Base-by-base conservation (phyloP, 2,113 vertebrate species). In the Alligator mississippiensis region DNA sequence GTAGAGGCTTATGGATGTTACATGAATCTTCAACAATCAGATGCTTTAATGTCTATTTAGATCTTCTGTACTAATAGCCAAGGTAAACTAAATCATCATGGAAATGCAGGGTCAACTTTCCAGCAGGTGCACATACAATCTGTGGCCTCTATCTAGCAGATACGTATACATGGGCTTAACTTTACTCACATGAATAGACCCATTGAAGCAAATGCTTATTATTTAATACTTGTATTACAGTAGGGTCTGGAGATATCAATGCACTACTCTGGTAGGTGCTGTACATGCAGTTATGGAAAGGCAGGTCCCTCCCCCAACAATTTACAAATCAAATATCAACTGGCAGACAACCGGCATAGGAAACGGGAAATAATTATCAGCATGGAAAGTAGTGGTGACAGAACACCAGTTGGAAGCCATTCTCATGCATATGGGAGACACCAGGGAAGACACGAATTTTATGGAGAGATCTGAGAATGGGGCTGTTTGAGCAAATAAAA, bases 1-100 rank as follows among this genome's bases (percentile, higher is more conserved):
- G 81, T n/a, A 81, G 55, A 74, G 84, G 88, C 90, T 92, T 47
- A 68, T 25, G 89, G 77, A 25, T 87, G 79, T 57, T 93, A 54
- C 85, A 83, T 47, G 87, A 85, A 83, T 88, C 92, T 95, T 58
- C 94, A 66, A 2, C 1, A 79, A 84, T 64, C 76, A 84, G 77
- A 59, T 95, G 30, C 1, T 16, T 70, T 75, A 64, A 86, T 24
- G 34, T 2, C 57, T 89, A 87, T 85, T 72, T 25, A 70, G 85
- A 82, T 18, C 85, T 75, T 61, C n/a, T 2, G 58, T 2, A 30
- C 78, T 17, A 38, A 78, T 2, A 66, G 61, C 30, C 18, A 0
- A 28, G 2, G 17, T 70, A 1, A 4, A 61, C 9, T n/a, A 25
- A 18, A 4, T 2, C 22, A 6, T 3, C 6, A 3, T 0, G 2